Evolutionary conservation across 37 sponge, comb jelly and placozoan genomes (phyloP).

Genomic region (Oopsacas minuta): DNA sequence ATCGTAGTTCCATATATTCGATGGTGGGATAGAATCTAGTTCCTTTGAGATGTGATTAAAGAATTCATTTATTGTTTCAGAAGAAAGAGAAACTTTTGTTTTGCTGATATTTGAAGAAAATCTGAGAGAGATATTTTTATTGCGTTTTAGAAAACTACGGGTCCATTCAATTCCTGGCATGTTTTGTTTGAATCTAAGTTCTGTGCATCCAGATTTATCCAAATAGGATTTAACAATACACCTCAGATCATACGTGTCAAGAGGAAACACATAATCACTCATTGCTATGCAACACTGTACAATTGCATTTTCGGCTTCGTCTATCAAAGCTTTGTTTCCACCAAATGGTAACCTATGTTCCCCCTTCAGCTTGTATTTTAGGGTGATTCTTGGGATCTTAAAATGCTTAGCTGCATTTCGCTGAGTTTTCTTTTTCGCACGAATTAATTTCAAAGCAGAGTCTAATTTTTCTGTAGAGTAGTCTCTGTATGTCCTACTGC

Average conservation of each 20-base stretch:
- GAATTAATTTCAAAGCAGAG: background rate
- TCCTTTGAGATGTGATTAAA: constrained; percentile 19
- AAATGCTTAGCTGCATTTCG: constrained; percentile 10
- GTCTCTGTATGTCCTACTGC: background rate
- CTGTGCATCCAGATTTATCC: constrained; percentile 17
- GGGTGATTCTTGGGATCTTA: constrained; percentile 13
- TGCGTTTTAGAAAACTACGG: background rate
- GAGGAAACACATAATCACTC: constrained; percentile 8
- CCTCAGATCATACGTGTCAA: constrained; percentile 15
- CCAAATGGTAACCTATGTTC: background rate
- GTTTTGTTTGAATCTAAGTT: constrained; percentile 17
- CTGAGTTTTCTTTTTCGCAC: background rate
- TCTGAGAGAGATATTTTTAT: constrained; percentile 10
- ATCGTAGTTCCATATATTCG: constrained; percentile 18
- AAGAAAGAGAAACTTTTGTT: constrained; percentile 12
- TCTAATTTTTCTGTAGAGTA: constrained; percentile 5
- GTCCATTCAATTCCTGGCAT: constrained; percentile 15
- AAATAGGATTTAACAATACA: constrained; percentile 16
- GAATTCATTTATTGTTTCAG: background rate
- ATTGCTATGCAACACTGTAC: background rate
- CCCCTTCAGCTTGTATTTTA: background rate
- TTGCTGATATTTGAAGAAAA: background rate
- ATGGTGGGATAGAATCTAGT: constrained; percentile 16
- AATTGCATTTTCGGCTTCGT: constrained; percentile 19
- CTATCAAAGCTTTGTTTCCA: constrained; percentile 16